Evolutionary conservation across 2,113 vertebrate genomes (phyloP).

Genomic region (Plestiodon gilberti): DNA sequence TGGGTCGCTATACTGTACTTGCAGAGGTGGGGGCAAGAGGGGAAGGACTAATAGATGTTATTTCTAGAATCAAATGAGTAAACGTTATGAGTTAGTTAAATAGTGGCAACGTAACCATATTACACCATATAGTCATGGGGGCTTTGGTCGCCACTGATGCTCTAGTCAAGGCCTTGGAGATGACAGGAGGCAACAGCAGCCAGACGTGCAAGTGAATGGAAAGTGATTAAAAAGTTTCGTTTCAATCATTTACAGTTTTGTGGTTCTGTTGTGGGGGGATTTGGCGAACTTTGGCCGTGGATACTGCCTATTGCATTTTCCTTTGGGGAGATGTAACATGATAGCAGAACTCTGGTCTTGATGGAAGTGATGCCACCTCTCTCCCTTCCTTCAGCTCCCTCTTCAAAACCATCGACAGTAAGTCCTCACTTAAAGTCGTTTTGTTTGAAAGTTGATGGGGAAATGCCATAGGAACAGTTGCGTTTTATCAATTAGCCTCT

Average conservation of each 20-base stretch:
- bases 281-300: neutral
- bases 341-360: neutral
- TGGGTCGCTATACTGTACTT: neutral
- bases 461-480: too few relatives aligned
- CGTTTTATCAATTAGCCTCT: too few relatives aligned
- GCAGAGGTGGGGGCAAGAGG: neutral
- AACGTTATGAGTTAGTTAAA: neutral
- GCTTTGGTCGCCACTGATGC: neutral
- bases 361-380: neutral
- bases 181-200: neutral
- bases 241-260: neutral
- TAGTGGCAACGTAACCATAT: neutral
- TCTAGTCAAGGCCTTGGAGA: neutral
- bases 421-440: too few relatives aligned
- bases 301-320: too few relatives aligned
- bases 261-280: neutral
- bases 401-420: too few relatives aligned
- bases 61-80: too few relatives aligned
- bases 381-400: neutral
- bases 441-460: too few relatives aligned
- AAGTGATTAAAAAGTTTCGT: too few relatives aligned
- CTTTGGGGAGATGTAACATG: neutral
- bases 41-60: too few relatives aligned
- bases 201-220: neutral
- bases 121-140: too few relatives aligned